phyloP scores from a whole-genome alignment of 2,888 invertebrate species.

The Maniola hyperantus region DNA sequence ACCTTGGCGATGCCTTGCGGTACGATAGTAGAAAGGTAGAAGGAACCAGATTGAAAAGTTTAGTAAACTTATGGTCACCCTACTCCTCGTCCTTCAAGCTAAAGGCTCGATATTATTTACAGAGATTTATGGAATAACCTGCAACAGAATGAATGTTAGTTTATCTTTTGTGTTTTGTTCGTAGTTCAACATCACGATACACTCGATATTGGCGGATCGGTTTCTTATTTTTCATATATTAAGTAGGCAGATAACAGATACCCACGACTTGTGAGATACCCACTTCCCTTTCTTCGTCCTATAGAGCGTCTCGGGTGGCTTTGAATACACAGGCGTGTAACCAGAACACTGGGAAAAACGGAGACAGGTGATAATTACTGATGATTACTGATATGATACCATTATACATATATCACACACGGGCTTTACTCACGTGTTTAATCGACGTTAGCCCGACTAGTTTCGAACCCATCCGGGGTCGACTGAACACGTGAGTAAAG shows the following conservation, averaged over 20 bases:
- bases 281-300: background rate
- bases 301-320: background rate
- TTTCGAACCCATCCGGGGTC: too few relatives aligned
- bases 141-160: slow-evolving; percentile 35
- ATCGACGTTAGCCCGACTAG: too few relatives aligned
- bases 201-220: slow-evolving; percentile 35
- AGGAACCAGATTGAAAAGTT: too few relatives aligned
- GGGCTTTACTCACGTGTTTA: too few relatives aligned
- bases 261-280: slow-evolving; percentile 15
- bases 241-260: background rate
- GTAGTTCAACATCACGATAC: slow-evolving; percentile 37
- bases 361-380: too few relatives aligned
- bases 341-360: too few relatives aligned
- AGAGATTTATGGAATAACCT: slow-evolving; percentile 41
- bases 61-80: slow-evolving; percentile 21
- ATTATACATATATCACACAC: too few relatives aligned
- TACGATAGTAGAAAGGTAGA: too few relatives aligned
- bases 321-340: background rate
- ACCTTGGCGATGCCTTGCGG: too few relatives aligned
- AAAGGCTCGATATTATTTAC: slow-evolving; percentile 41
- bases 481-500: too few relatives aligned
- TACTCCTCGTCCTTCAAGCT: slow-evolving; percentile 33
- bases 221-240: slow-evolving; percentile 14
- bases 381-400: too few relatives aligned
- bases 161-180: slow-evolving; percentile 39